A percentile compares a stretch with the other conserved stretches of the same genome.
phyloP scores from a whole-genome alignment of 2,113 vertebrate genomes.

The Tor tambroides region DNA sequence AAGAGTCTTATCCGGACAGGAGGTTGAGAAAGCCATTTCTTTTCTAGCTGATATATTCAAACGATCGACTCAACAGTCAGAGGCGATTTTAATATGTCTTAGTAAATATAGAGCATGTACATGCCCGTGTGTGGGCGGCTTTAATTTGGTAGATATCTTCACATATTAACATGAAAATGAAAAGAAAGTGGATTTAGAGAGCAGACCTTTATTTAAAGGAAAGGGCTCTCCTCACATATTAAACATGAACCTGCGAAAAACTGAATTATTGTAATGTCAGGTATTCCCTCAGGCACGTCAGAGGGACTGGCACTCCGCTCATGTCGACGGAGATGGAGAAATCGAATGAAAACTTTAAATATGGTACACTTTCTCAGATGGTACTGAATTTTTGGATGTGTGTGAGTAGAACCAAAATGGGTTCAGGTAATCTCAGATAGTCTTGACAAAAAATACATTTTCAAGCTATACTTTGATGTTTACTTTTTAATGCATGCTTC shows the following conservation, averaged over 20 bases:
- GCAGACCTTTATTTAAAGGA: slow-evolving; percentile 54
- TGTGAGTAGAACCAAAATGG: not conserved
- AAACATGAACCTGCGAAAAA: slow-evolving; percentile 66
- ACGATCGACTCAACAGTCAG: slow-evolving; percentile 9
- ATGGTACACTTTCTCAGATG: slow-evolving; percentile 1
- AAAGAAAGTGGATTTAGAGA: slow-evolving; percentile 48
- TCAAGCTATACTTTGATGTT: not conserved
- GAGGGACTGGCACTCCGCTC: slow-evolving; percentile 62
- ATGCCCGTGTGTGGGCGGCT: not conserved
- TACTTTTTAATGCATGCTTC: not conserved
- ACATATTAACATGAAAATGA: slow-evolving; percentile 56
- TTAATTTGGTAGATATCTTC: slow-evolving; percentile 9
- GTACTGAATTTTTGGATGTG: not conserved
- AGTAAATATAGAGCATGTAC: slow-evolving; percentile 21
- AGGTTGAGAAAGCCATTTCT: not conserved
- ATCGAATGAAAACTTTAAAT: not conserved
- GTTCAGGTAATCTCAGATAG: not conserved
- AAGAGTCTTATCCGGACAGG: not conserved
- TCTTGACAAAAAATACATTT: not conserved
- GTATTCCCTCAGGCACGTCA: slow-evolving; percentile 66
- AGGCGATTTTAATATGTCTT: slow-evolving; percentile 2
- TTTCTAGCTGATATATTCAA: slow-evolving; percentile 25
- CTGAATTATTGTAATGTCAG: slow-evolving; percentile 67
- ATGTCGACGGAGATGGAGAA: slow-evolving; percentile 54
- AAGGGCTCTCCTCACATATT: slow-evolving; percentile 68